A percentile compares a stretch with the other conserved stretches of the same genome.
These are phyloP conservation scores for Corythornis vintsioides DNA, from an alignment of 2,113 vertebrate genomes.

Conservation along the genomic window DNA sequence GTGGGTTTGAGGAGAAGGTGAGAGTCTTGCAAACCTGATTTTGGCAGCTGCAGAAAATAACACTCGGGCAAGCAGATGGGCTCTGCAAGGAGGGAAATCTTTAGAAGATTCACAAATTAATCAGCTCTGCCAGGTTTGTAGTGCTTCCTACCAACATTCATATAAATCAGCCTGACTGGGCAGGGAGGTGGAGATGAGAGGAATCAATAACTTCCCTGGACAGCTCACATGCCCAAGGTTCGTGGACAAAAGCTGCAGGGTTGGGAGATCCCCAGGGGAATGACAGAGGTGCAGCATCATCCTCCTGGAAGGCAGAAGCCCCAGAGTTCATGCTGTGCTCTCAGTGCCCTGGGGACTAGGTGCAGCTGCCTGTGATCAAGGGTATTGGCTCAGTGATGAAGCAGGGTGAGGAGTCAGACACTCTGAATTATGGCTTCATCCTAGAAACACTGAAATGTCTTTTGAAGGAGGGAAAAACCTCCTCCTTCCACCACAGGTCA, in stretches of 20 bases:
- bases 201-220: slow-evolving; percentile 38
- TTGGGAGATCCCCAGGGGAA: slow-evolving; percentile 7
- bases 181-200: background rate
- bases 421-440: background rate
- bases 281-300: background rate
- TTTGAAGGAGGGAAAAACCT: background rate
- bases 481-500: background rate
- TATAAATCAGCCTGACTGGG: slow-evolving; percentile 22
- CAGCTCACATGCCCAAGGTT: slow-evolving; percentile 11
- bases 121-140: slow-evolving; percentile 7
- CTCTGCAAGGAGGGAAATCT: background rate
- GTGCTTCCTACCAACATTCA: slow-evolving; percentile 18
- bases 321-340: accelerated
- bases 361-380: background rate
- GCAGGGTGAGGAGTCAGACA: slow-evolving; percentile 16
- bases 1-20: slow-evolving; percentile 43
- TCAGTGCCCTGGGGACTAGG: slow-evolving; percentile 13
- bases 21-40: slow-evolving; percentile 45
- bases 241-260: slow-evolving; percentile 24
- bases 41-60: slow-evolving; percentile 34
- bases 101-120: slow-evolving; percentile 11
- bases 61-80: slow-evolving; percentile 15
- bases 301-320: background rate
- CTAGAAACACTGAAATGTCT: background rate
- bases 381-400: background rate